These are phyloP conservation scores for Drosophila antonietae DNA, from an alignment of 2,888 invertebrate species.

Conservation along the genomic window DNA sequence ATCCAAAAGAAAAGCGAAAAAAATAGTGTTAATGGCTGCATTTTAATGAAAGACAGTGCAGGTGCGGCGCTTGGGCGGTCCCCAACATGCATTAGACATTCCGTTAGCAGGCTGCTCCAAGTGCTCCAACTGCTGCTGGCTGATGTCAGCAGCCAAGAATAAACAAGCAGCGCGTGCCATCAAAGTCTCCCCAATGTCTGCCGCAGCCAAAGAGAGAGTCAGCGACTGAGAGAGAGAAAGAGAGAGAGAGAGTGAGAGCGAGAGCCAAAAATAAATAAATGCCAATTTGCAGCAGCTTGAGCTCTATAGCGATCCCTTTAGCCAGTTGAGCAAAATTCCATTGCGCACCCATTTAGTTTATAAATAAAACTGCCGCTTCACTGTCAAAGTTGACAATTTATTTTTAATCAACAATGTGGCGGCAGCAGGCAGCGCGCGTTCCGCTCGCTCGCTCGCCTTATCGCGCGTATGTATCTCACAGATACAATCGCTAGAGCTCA, in stretches of 20 bases:
- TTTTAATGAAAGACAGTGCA: constrained; percentile 53
- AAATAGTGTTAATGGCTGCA: constrained; percentile 54
- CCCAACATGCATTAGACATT: constrained; percentile 37
- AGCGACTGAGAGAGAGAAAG: not conserved
- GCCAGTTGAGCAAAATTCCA: constrained; percentile 45
- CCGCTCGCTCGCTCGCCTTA: constrained; percentile 40
- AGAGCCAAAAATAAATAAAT: constrained; percentile 65
- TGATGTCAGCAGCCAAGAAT: constrained; percentile 55
- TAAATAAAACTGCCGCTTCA: constrained; percentile 69
- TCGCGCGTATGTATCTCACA: constrained; percentile 49
- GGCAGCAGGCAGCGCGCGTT: constrained; percentile 24
- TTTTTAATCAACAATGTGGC: constrained; percentile 73
- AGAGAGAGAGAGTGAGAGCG: not conserved
- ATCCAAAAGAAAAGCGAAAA: too few species aligned
- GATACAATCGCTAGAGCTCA: constrained; percentile 44
- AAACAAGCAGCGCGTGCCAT: constrained; percentile 46
- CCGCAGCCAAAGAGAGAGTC: constrained; percentile 9
- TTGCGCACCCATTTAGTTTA: constrained; percentile 59
- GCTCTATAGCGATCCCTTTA: constrained; percentile 17
- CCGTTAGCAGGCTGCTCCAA: constrained; percentile 41
- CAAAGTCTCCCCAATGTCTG: constrained; percentile 72
- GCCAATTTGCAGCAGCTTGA: constrained; percentile 49
- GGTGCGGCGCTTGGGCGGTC: constrained; percentile 53
- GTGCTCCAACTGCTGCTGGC: not conserved
- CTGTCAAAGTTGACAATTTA: constrained; percentile 80